Conservation (phyloP, 2,797 vertebrate genomes). For the Antennarius maculatus region DNA sequence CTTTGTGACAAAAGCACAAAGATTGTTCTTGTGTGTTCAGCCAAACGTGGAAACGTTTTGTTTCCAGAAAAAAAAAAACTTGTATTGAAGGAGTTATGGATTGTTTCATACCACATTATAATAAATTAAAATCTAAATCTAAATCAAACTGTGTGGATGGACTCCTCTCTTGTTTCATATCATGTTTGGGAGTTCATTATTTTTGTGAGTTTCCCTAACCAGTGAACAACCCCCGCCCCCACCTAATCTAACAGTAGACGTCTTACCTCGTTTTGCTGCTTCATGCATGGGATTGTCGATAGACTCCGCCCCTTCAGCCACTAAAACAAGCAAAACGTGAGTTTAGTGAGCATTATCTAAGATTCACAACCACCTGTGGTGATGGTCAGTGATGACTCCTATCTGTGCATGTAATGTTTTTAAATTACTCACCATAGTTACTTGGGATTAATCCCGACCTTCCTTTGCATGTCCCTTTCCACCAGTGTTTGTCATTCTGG, state of each 20-base stretch:
- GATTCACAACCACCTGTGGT: neutral
- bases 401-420: neutral
- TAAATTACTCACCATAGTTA: constrained; percentile 90
- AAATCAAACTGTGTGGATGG: no score
- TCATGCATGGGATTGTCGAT: constrained; percentile 98
- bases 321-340: constrained; percentile 71
- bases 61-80: neutral
- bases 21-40: neutral
- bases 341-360: neutral
- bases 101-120: neutral
- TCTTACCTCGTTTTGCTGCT: constrained; percentile 94
- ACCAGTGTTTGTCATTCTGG: constrained; percentile 97
- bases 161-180: no score
- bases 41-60: neutral
- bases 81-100: neutral
- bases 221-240: no score
- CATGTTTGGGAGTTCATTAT: no score
- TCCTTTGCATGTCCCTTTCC: constrained; percentile 97
- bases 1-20: constrained; percentile 4
- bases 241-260: neutral
- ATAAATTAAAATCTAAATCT: neutral
- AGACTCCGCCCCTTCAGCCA: constrained; percentile 95
- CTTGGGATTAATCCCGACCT: constrained; percentile 96
- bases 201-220: no score
- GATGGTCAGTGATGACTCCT: neutral